Evolutionary conservation across 2,888 invertebrate genomes (phyloP), one percentile per base, ranked within the genome.

Genomic region (Pseudeuparius sepicola): DNA sequence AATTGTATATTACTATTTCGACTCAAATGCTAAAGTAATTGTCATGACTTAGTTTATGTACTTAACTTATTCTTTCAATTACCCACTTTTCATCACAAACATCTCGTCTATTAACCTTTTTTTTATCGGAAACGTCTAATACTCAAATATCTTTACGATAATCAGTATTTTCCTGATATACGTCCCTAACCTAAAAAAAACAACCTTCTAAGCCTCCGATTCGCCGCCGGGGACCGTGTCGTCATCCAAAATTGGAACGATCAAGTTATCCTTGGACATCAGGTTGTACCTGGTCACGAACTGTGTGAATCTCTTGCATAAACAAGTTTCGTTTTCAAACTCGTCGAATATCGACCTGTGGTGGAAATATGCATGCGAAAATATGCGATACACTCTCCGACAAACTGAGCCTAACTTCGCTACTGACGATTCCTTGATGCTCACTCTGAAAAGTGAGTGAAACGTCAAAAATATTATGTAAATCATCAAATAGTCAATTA

Each of bases 291-390:
- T 97, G 48, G 88, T 94, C 36, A 97, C 97, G 70, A 97, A 98
- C 54, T 84, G 83, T 34, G 97, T 97, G 66, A 98, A 98, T 56
- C 87, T 75, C 61, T 87, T 84, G 67, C 97, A 98, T 43, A 98
- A 68, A 61, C 82, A 89, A 14, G 94, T 94, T 65, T 93, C 89
- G 55, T 82, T 83, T 74, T 98, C 98, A 67, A 97, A 99, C 48
- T 92, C 87, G 67, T 98, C 96, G 68, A 97, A 98, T 61, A 97
- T 83, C 49, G 80, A 74, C 51, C 90, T 75, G 65, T 98, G 98
- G 66, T 99, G 98, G 64, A 92, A 99, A 65, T 93, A 98, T 17
- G 98, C 97, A 67, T 99, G 98, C 30, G 97, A 97, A 65, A 98
- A 99, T 61, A 98, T 98, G 68, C 98, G 79, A 64, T 98, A 98